Evolutionary conservation across 92 coral and sea anemone species (phyloP).

Genomic region (Ricordea florida): DNA sequence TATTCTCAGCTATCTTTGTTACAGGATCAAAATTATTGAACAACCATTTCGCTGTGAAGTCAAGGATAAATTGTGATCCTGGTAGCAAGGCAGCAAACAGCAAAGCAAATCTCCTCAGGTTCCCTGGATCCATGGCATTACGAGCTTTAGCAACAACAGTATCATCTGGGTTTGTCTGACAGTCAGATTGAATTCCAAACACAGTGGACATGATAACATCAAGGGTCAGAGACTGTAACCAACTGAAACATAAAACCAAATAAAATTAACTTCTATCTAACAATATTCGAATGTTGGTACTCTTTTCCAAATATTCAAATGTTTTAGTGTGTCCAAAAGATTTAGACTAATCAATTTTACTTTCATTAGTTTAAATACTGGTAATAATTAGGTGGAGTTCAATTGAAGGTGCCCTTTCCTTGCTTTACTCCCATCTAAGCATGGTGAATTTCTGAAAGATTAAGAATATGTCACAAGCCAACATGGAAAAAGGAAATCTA

Average conservation of each 20-base stretch:
- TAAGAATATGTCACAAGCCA: no score
- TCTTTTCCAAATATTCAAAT: no score
- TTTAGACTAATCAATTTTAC: no score
- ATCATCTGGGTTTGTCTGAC: slow-evolving; percentile 61
- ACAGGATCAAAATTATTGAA: slow-evolving; percentile 20
- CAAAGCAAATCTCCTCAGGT: not conserved
- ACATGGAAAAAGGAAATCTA: no score
- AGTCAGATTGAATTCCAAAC: slow-evolving; percentile 68
- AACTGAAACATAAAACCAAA: slow-evolving; percentile 16
- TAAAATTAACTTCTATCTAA: not conserved
- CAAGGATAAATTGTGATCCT: slow-evolving; percentile 13
- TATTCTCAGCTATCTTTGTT: slow-evolving; percentile 23
- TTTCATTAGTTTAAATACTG: no score
- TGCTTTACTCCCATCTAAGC: no score
- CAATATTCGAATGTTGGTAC: not conserved
- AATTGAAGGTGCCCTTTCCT: no score
- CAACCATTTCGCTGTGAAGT: slow-evolving; percentile 26
- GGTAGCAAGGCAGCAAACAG: slow-evolving; percentile 22
- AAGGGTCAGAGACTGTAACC: slow-evolving; percentile 59
- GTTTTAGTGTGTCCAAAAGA: no score
- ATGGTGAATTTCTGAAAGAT: no score
- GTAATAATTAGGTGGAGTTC: no score
- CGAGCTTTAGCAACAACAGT: slow-evolving; percentile 55
- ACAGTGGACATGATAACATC: slow-evolving; percentile 60
- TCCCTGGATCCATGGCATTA: not conserved